phyloP scores from a whole-genome alignment of 2,113 vertebrate genomes.

The Indri indri region DNA sequence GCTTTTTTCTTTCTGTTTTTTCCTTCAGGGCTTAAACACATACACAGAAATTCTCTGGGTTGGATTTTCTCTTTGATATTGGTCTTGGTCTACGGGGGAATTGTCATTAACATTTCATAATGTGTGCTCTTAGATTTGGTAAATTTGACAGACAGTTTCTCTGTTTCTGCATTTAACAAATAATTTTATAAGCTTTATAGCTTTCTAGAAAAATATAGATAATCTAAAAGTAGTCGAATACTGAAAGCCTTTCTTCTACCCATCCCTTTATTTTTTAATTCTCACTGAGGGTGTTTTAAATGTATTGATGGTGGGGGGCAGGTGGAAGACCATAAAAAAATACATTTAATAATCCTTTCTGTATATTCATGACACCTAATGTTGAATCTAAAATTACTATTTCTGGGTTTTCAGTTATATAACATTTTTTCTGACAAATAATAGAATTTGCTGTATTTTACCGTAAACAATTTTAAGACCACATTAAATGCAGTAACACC shows the following conservation, averaged over 20 bases:
- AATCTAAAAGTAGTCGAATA: neutral
- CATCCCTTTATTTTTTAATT: neutral
- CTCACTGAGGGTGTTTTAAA: neutral
- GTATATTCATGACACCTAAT: neutral
- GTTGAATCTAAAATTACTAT: conserved; percentile 25
- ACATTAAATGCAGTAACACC: neutral
- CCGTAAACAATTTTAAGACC: neutral
- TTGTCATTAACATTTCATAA: neutral
- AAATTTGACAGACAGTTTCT: neutral
- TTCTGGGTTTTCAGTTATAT: neutral
- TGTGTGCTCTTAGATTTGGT: neutral
- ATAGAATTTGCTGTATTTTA: conserved; percentile 9
- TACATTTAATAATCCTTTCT: neutral
- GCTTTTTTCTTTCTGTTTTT: neutral
- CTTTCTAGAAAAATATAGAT: neutral
- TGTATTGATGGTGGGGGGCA: neutral
- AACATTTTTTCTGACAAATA: neutral
- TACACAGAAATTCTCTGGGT: neutral
- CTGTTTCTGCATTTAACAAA: neutral
- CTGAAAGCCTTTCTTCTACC: neutral
- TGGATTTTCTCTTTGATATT: conserved; percentile 46
- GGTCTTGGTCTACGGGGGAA: neutral
- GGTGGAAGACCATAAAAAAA: conserved; percentile 4
- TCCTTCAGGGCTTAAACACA: neutral
- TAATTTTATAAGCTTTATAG: neutral